Evolutionary conservation across 2,888 invertebrate genomes (phyloP), one percentile per base, ranked within the genome.

Genomic region (Cactoblastis cactorum): DNA sequence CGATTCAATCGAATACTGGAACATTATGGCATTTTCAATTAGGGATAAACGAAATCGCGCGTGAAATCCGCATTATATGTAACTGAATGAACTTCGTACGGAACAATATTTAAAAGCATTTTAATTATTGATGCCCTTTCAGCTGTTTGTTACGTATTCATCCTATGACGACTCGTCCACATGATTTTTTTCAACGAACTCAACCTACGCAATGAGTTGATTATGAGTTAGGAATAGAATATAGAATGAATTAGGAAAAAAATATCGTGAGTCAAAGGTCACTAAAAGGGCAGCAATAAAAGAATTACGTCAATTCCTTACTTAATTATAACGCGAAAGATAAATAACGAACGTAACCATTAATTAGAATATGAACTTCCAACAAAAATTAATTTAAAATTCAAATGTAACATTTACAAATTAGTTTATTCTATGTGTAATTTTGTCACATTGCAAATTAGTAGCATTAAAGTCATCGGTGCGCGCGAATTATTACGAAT

Each of bases 21-120:
- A 19, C 33, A 34, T 34, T 34, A 34, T 34, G 19, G 33, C 34
- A 34, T 46, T 46, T 22, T 34, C 34, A 46, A 34, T 46, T 34
- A 34, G 18, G 34, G 8, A 17, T 46, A 34, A 34, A 12, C 19
- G 24, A 34, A 19, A 17, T 33, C 19, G 45, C 12, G 34, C 45
- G 34, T 22, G 19, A 46, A 46, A 46, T 34, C 19, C 9, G 12
- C 34, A 17, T 34, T 34, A 32, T 34, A 14, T 28, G 33, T 18
- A 45, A 33, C 34, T 19, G 34, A 17, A 46, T 46, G 8, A 6
- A 19, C 17, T 19, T 34, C 14, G 12, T 19, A 33, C 45, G 34
- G 34, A 19, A 46, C 33, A 46, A 11, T 46, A 34, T 19, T 46
- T 34, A 14, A 19, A 35, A n/a, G n/a, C n/a, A 5, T 33, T 33